These are phyloP conservation scores for Nasonovia ribisnigri DNA, from an alignment of 2,888 invertebrate species.

Conservation along the genomic window DNA sequence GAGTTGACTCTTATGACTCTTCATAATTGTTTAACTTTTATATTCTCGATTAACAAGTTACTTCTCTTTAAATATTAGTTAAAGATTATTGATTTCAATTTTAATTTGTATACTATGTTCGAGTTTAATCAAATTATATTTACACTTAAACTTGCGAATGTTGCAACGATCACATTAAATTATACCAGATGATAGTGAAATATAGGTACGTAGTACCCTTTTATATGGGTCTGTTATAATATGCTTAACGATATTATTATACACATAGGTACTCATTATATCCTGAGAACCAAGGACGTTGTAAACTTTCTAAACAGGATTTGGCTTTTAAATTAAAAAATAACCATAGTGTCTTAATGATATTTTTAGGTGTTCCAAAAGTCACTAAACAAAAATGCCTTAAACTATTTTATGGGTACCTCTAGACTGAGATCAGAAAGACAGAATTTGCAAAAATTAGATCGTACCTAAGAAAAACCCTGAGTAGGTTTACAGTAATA, in stretches of 20 bases:
- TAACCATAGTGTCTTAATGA: too few species aligned
- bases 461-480: neutral
- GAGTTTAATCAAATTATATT: neutral
- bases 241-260: neutral
- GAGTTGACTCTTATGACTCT: neutral
- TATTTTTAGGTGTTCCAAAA: too few species aligned
- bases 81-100: neutral
- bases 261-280: neutral
- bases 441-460: neutral
- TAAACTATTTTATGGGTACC: too few species aligned
- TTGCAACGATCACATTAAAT: neutral
- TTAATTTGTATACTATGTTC: neutral
- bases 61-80: neutral
- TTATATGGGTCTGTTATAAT: neutral
- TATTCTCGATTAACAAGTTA: neutral
- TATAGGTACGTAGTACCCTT: neutral
- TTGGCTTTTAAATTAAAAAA: too few species aligned
- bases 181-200: neutral
- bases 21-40: neutral
- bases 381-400: too few species aligned
- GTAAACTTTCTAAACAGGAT: too few species aligned
- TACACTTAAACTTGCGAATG: neutral
- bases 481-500: too few species aligned
- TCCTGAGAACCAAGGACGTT: neutral
- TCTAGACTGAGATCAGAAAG: neutral